phyloP scores from a whole-genome alignment of 37 sponge, comb jelly and placozoan genomes.

The Cliona cf. orientalis region DNA sequence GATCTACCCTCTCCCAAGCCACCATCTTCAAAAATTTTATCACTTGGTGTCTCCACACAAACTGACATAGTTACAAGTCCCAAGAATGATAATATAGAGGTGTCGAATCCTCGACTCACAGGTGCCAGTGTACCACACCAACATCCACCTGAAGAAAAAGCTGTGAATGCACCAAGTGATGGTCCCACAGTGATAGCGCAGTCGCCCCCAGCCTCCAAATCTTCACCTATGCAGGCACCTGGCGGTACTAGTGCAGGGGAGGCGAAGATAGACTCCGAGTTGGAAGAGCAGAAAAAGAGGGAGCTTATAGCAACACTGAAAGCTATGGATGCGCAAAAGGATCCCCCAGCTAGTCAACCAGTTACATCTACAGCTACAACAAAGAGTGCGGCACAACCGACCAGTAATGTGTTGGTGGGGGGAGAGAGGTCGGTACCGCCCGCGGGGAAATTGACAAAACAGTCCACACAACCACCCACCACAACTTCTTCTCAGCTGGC shows the following conservation, averaged over 20 bases:
- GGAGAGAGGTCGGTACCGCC: not conserved
- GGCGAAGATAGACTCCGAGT: not conserved
- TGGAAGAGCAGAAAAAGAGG: conserved; percentile 18
- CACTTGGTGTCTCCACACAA: conserved; percentile 3
- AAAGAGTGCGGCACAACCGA: not conserved
- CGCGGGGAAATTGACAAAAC: not conserved
- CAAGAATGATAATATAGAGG: too few species aligned
- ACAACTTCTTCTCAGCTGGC: not conserved
- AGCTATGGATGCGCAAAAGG: not conserved
- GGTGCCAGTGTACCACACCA: too few species aligned
- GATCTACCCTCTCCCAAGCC: too few species aligned
- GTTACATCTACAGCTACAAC: not conserved
- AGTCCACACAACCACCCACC: not conserved
- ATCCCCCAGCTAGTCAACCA: conserved; percentile 11
- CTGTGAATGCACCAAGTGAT: too few species aligned
- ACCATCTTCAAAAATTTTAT: too few species aligned
- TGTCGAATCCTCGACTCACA: too few species aligned
- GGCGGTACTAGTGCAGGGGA: not conserved
- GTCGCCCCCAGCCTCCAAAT: not conserved
- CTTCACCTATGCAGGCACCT: not conserved
- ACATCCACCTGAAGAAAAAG: too few species aligned
- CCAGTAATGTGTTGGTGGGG: not conserved
- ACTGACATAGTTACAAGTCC: not conserved
- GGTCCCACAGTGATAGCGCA: not conserved
- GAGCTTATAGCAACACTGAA: conserved; percentile 20